Conservation (phyloP, 2,888 invertebrate species). For the Drosophila buzzatii region DNA sequence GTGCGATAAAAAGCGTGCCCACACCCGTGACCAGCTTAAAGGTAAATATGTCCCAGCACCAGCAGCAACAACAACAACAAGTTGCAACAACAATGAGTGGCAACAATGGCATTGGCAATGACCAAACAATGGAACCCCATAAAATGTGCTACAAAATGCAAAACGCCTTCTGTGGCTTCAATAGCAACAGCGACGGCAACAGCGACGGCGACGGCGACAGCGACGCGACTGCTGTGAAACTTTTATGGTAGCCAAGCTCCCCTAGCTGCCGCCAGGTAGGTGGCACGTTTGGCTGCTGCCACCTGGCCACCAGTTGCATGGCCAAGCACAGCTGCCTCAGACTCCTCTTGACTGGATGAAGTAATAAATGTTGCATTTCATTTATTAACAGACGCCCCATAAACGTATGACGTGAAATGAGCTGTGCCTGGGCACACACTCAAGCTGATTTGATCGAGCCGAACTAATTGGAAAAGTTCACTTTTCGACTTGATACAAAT, state of each 20-base stretch:
- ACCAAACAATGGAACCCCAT: constrained; percentile 72
- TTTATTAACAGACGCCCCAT: constrained; percentile 56
- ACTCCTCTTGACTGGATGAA: constrained; percentile 61
- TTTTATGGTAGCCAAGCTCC: constrained; percentile 60
- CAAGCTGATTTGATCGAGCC: constrained; percentile 31
- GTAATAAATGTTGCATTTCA: constrained; percentile 76
- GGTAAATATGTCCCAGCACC: constrained; percentile 72
- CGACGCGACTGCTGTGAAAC: constrained; percentile 62
- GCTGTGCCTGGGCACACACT: constrained; percentile 43
- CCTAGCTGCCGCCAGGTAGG: constrained; percentile 44
- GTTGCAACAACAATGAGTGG: constrained; percentile 24
- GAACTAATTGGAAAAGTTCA: constrained; percentile 6
- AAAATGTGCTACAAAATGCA: constrained; percentile 81
- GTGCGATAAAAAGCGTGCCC: constrained; percentile 39
- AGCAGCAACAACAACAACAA: constrained; percentile 33
- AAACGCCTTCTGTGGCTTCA: constrained; percentile 81
- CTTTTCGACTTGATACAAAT: background rate
- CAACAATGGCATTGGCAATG: constrained; percentile 70
- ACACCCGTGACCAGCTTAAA: constrained; percentile 52
- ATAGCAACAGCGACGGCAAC: constrained; percentile 60
- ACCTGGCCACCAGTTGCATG: constrained; percentile 73
- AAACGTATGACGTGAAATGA: constrained; percentile 30
- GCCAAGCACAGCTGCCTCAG: constrained; percentile 55
- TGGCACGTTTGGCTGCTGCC: constrained; percentile 18
- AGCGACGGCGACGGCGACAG: constrained; percentile 6